phyloP scores from a whole-genome alignment of 1,140 invertebrate species.

The Calycopis cecrops region DNA sequence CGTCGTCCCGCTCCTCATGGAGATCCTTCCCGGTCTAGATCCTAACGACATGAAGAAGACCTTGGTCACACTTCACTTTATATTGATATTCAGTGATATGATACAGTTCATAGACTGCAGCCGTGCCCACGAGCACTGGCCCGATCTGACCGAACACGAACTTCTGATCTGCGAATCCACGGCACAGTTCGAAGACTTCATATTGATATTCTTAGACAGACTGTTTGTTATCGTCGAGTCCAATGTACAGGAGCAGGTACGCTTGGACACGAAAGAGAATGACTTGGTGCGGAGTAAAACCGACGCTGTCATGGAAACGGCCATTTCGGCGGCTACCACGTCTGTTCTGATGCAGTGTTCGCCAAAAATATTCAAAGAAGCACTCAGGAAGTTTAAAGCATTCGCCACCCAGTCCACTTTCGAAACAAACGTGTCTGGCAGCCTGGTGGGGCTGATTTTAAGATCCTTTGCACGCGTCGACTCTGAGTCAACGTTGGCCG shows the following conservation, averaged over 20 bases:
- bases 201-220: conserved; percentile 89
- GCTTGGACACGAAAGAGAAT: conserved; percentile 78
- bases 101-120: conserved; percentile 92
- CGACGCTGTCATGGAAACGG: conserved; percentile 82
- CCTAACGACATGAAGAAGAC: conserved; percentile 93
- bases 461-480: conserved; percentile 82
- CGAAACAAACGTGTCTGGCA: conserved; percentile 89
- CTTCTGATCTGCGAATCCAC: conserved; percentile 86
- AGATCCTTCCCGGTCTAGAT: conserved; percentile 91
- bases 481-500: conserved; percentile 80
- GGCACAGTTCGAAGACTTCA: conserved; percentile 88
- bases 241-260: conserved; percentile 79
- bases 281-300: conserved; percentile 78
- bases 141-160: conserved; percentile 86
- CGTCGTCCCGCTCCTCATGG: conserved; percentile 87
- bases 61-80: conserved; percentile 86
- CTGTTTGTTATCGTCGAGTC: conserved; percentile 85
- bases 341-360: conserved; percentile 78
- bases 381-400: conserved; percentile 82
- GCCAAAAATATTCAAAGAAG: conserved; percentile 78
- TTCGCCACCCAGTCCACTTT: conserved; percentile 85
- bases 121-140: conserved; percentile 78
- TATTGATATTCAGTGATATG: conserved; percentile 84
- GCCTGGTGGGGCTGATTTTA: conserved; percentile 82
- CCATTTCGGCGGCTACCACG: conserved; percentile 81